Base-by-base conservation (phyloP, 1,140 invertebrate species). In the Lucilia sericata region DNA sequence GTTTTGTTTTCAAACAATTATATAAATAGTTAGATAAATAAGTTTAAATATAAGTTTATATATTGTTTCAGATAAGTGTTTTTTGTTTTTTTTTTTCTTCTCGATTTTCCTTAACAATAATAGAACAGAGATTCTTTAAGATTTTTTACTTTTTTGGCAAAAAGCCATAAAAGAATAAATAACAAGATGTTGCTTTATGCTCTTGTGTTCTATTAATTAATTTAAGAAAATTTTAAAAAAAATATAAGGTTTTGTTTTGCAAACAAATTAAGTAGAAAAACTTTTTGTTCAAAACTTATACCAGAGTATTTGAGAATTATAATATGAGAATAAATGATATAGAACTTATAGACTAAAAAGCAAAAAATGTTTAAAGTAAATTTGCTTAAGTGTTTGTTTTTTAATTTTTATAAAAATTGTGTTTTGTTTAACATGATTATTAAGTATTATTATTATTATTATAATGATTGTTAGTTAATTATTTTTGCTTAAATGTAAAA, bases 41-140 rank as follows among this genome's bases (percentile, higher is more conserved):
- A 21, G 65, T 70, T 70, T 70, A 70, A 70, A 70, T 9, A 70
- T 70, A 70, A 4, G 2, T 70, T 84, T 55, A 75, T 86, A 76
- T 25, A 70, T 55, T 55, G 51, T 55, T 55, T 55, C 17, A 42
- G 42, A 42, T 42, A 42, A 42, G 42, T 42, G 42, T 42, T 42
- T 42, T 8, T 8, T 42, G 2, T 3, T 10, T 42, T 2, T 42
- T 0, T 30, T 30, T 2, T 30, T 30, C 3, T 30, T 30, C 25
- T 30, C 25, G 25, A 30, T 30, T 30, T 30, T 30, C 25, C 25
- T 30, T 42, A 42, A 55, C 17, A 55, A 55, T 55, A 55, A 55
- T 17, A 55, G 51, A 55, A 55, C 51, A 55, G 2, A 10, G 17
- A 55, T 55, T 12, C 3, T 55, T 10, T 42, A 55, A 2, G 51